phyloP scores from a whole-genome alignment of 37 sponge, comb jelly and placozoan genomes.

The Mnemiopsis leidyi region DNA sequence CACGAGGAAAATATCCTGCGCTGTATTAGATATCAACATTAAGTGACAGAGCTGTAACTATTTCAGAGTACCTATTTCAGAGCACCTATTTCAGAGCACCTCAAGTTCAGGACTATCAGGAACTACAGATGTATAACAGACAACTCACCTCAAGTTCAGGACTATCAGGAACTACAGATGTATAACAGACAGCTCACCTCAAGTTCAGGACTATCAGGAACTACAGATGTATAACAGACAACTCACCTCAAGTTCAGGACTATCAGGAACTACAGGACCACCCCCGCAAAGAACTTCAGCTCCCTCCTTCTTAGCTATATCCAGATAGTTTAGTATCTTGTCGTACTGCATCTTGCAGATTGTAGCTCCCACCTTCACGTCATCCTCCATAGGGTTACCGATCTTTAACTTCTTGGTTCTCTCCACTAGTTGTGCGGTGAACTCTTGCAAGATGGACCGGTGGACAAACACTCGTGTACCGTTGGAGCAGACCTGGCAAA shows the following conservation, averaged over 20 bases:
- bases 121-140: too few species aligned
- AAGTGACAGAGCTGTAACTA: too few species aligned
- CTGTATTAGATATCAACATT: too few species aligned
- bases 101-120: not conserved
- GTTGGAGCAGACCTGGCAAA: conserved; percentile 1
- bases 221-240: too few species aligned
- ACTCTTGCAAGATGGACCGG: conserved; percentile 13
- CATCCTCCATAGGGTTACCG: conserved; percentile 42
- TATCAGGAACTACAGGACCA: not conserved
- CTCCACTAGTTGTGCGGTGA: conserved; percentile 16
- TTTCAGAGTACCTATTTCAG: too few species aligned
- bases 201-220: not conserved
- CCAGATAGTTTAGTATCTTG: conserved; percentile 18
- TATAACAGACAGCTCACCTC: too few species aligned
- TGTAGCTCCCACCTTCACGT: conserved; percentile 8
- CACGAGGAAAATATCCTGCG: too few species aligned
- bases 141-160: not conserved
- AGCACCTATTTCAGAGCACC: too few species aligned
- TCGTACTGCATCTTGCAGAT: conserved; percentile 52
- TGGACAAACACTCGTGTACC: conserved; percentile 57
- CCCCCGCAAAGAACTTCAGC: conserved; percentile 14
- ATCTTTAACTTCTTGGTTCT: conserved; percentile 21
- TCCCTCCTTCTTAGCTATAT: not conserved
- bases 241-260: conserved; percentile 4
- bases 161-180: not conserved